Conservation (phyloP, 1,140 invertebrate species). For the Marisa cornuarietis region DNA sequence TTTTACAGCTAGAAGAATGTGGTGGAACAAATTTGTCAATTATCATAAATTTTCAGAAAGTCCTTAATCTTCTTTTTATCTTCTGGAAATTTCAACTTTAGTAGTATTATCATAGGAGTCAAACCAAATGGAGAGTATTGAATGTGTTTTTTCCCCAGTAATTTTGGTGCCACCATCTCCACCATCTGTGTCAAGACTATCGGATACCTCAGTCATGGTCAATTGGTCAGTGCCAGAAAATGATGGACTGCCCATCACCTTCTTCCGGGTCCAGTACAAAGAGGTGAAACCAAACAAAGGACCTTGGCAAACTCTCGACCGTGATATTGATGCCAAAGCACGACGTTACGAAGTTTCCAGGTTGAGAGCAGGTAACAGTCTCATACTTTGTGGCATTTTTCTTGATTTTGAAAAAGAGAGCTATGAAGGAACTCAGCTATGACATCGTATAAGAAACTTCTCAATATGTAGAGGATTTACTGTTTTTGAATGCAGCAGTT, state of each 20-base stretch:
- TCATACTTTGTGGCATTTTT: background rate
- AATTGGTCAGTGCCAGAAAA: constrained; percentile 86
- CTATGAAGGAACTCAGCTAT: no score
- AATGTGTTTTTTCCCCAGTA: constrained; percentile 61
- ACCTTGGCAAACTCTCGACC: constrained; percentile 82
- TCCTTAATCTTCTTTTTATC: no score
- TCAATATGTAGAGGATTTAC: no score
- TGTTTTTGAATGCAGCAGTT: background rate
- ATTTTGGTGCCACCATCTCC: constrained; percentile 86
- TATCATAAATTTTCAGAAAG: no score
- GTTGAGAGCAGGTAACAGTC: constrained; percentile 72
- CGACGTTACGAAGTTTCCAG: constrained; percentile 81
- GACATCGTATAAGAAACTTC: no score
- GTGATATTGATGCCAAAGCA: constrained; percentile 81
- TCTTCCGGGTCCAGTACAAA: constrained; percentile 90
- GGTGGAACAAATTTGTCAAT: no score
- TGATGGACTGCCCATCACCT: constrained; percentile 80
- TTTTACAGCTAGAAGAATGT: no score
- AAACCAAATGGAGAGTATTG: constrained; percentile 2
- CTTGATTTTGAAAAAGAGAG: no score
- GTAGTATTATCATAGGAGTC: no score
- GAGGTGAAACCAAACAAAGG: constrained; percentile 71
- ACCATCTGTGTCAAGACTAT: constrained; percentile 84
- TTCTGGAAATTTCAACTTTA: no score
- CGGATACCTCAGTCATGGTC: constrained; percentile 91